Evolutionary conservation across 2,888 invertebrate genomes (phyloP).

Genomic region (Orthosia cruda): DNA sequence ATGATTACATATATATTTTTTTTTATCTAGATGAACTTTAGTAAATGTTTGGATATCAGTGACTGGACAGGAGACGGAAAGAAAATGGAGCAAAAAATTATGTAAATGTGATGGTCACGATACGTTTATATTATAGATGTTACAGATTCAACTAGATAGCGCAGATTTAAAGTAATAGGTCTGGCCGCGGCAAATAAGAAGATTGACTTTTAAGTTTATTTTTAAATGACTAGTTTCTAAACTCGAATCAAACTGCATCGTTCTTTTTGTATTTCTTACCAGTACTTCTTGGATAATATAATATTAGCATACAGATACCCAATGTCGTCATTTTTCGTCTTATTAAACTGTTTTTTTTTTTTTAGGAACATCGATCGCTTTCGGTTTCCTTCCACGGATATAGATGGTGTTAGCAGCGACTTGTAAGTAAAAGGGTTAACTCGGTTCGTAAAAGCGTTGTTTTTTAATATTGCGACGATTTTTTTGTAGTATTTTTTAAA

Average conservation of each 20-base stretch:
- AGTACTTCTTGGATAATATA: no score
- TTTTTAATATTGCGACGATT: no score
- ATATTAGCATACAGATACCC: no score
- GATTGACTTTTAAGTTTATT: background rate
- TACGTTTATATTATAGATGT: slow-evolving; percentile 24
- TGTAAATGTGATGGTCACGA: slow-evolving; percentile 25
- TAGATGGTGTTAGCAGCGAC: no score
- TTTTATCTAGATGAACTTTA: slow-evolving; percentile 13
- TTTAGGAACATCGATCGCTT: no score
- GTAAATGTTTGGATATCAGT: slow-evolving; percentile 11
- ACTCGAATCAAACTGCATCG: background rate
- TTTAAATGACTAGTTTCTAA: background rate
- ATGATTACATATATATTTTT: background rate
- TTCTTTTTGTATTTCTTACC: no score
- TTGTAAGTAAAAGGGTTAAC: no score
- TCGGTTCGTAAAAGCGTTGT: no score
- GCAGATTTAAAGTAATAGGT: slow-evolving; percentile 18
- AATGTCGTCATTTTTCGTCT: no score
- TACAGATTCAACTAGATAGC: slow-evolving; percentile 28
- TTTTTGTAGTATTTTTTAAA: no score
- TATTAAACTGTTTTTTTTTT: no score
- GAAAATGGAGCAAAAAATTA: slow-evolving; percentile 43
- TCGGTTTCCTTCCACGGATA: no score
- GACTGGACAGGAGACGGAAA: background rate
- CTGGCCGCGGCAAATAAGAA: slow-evolving; percentile 3